phyloP scores from a whole-genome alignment of 2,797 vertebrate genomes.

The Anguilla pacifica region DNA sequence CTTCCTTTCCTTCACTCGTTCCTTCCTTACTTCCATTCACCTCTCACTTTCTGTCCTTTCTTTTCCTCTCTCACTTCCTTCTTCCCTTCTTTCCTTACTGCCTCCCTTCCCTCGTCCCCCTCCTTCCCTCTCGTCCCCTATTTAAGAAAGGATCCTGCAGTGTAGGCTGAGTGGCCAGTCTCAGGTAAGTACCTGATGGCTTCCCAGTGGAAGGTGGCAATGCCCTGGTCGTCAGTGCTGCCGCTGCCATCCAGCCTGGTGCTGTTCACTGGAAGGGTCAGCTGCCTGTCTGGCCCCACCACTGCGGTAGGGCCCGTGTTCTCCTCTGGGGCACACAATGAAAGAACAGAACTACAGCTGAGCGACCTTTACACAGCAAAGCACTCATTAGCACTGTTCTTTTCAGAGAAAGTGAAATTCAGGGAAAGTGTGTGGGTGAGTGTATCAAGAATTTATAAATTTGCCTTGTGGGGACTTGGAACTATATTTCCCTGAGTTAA shows the following conservation, averaged over 20 bases:
- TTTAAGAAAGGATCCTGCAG: background rate
- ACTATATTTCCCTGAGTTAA: background rate
- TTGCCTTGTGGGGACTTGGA: background rate
- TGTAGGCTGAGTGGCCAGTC: background rate
- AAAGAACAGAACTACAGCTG: background rate
- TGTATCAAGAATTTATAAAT: background rate
- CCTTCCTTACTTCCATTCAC: too few relatives aligned
- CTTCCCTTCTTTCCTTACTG: background rate
- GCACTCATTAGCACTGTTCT: background rate
- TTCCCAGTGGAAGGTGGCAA: constrained; percentile 82
- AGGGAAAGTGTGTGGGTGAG: background rate
- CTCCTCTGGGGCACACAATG: constrained; percentile 14
- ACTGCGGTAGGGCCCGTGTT: constrained; percentile 79
- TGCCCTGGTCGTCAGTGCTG: constrained; percentile 78
- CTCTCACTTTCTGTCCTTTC: background rate
- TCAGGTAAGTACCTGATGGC: constrained; percentile 74
- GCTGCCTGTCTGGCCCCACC: constrained; percentile 77
- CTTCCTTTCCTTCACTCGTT: too few relatives aligned
- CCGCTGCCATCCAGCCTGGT: constrained; percentile 75
- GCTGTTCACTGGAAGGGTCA: constrained; percentile 75
- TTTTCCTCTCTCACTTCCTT: too few relatives aligned
- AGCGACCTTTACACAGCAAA: background rate
- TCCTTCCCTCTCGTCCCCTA: background rate
- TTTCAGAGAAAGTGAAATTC: background rate
- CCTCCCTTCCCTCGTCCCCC: background rate